Evolutionary conservation across 1,140 invertebrate species (phyloP).

Genomic region (Ceratina australensis): DNA sequence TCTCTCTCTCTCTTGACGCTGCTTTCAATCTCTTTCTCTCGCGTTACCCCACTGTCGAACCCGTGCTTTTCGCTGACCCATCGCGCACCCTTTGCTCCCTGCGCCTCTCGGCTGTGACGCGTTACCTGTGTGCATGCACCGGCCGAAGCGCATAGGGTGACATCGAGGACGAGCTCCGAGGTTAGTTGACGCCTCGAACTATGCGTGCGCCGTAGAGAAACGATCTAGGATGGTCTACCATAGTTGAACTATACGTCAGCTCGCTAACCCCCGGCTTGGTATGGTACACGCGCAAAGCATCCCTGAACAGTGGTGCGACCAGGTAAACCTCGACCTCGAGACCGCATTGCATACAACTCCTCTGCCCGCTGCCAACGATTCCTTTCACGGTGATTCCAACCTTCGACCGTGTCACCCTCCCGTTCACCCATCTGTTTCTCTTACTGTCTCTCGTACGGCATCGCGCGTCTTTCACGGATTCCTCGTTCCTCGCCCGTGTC

Average conservation of each 20-base stretch:
- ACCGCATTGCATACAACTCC: conserved; percentile 67
- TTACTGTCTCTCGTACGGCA: neutral
- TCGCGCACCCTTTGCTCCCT: too few relatives aligned
- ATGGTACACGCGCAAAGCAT: conserved; percentile 60
- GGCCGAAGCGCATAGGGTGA: neutral
- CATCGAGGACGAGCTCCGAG: conserved; percentile 28
- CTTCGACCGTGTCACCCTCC: conserved; percentile 33
- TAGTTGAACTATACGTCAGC: conserved; percentile 46
- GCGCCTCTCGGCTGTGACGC: conserved; percentile 1
- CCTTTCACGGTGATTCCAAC: conserved; percentile 43
- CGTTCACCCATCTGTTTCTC: neutral
- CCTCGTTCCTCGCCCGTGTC: neutral
- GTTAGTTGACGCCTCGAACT: conserved; percentile 49
- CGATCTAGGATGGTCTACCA: conserved; percentile 39
- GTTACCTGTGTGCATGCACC: conserved; percentile 1
- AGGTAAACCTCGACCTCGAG: conserved; percentile 61
- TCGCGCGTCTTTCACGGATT: neutral
- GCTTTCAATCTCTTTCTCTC: conserved; percentile 20
- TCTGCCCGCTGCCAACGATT: conserved; percentile 13
- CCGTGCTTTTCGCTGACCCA: neutral
- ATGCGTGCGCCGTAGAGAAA: conserved; percentile 39
- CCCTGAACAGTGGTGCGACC: conserved; percentile 48
- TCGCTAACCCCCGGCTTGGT: conserved; percentile 37
- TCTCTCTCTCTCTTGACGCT: conserved; percentile 16
- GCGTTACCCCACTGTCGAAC: conserved; percentile 11